Base-by-base conservation (phyloP, 2,888 invertebrate genomes). In the Venustoraphidia nigricollis region DNA sequence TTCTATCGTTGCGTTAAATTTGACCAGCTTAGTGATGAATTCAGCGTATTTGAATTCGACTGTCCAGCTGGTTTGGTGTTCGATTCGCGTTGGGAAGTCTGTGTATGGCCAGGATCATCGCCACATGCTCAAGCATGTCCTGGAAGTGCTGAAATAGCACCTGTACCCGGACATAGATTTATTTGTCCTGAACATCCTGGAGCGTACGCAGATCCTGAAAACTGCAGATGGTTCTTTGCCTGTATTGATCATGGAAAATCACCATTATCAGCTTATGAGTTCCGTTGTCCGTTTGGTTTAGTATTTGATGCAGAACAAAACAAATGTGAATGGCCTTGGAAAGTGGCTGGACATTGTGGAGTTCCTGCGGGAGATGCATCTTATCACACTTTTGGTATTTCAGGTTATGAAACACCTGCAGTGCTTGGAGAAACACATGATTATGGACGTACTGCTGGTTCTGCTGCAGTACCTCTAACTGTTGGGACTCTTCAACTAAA, bases 211-310 rank as follows among this genome's bases (percentile, higher is more conserved):
- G 86, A 87, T 63, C 84, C 84, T 0, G 81, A 83, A 62, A 85
- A 87, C 66, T 86, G 86, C 55, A 76, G 85, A 49, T 86, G 84
- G 83, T 87, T 87, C 74, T 86, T 84, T 65, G 85, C 86, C 27
- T 87, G 87, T 59, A 67, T 82, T 49, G 83, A 84, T 63, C 79
- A 83, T 60, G 81, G 81, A 57, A 73, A 71, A 57, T 67, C 75
- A 1, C 69, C 72, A 1, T 61, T 77, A 52, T 75, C 78, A 1
- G 82, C 85, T 1, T 87, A 84, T 65, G 86, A 87, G 68, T 87
- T 87, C 68, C 76, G 83, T 45, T 87, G 86, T 59, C 87, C 87
- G 0, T 86, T 81, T 62, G 84, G 84, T 0, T 70, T 87, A 13
- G 83, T 83, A 8, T 87, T 84, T 63, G 85, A 87, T 58, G 80